phyloP scores from a whole-genome alignment of 2,113 vertebrate species.

The Rousettus leschenaultii region DNA sequence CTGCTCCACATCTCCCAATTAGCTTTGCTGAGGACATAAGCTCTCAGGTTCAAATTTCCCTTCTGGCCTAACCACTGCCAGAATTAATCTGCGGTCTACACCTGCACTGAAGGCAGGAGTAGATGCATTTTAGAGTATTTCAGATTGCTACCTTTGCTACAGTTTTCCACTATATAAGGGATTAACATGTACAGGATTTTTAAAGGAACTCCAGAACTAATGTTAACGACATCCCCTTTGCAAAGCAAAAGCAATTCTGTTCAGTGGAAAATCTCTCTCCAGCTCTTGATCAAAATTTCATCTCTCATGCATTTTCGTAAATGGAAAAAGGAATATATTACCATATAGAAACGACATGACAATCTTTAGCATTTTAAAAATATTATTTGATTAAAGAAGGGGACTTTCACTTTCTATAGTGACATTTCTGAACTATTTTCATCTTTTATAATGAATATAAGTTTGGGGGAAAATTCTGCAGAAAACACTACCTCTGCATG shows the following conservation, averaged over 20 bases:
- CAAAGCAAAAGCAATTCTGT: background rate
- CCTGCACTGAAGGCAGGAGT: background rate
- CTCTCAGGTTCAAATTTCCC: slow-evolving; percentile 42
- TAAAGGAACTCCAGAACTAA: slow-evolving; percentile 1
- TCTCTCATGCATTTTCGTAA: slow-evolving; percentile 12
- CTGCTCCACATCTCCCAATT: slow-evolving; percentile 48
- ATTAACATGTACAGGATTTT: background rate
- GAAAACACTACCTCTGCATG: background rate
- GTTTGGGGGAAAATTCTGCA: background rate
- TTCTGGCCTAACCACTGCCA: background rate
- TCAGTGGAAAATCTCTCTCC: background rate
- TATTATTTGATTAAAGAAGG: slow-evolving; percentile 27
- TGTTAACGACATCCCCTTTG: background rate
- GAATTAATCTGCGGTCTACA: background rate
- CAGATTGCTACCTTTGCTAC: background rate
- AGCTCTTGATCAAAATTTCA: slow-evolving; percentile 34
- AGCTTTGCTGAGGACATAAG: background rate
- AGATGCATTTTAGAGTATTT: background rate
- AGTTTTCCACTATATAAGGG: background rate
- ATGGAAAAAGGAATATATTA: background rate
- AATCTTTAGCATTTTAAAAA: slow-evolving; percentile 30
- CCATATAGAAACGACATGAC: background rate
- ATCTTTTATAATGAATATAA: slow-evolving; percentile 1
- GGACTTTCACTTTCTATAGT: background rate
- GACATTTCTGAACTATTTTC: background rate